Base-by-base conservation (phyloP, 2,888 invertebrate species). In the Himalopsyche anomala region DNA sequence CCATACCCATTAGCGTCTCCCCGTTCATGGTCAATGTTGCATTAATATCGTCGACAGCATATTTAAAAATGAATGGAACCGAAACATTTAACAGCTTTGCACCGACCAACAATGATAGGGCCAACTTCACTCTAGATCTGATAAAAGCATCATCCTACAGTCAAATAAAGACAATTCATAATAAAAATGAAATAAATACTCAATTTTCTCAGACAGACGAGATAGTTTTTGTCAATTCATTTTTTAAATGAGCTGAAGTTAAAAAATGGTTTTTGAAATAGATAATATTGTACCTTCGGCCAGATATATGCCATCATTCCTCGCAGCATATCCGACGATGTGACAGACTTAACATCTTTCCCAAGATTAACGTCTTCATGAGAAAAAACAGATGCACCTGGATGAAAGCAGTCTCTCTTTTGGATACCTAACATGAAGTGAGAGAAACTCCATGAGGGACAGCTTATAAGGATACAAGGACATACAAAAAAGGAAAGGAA, bases 51-150 rank as follows among this genome's bases (percentile, higher is more conserved):
- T 99, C 99, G 86, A 99, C 95, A 0, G 97, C 96, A 90, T 97
- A 96, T 92, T 99, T 99, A 92, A 99, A 99, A 86, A 99, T 92
- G 92, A 99, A 99, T 15, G 99, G 99, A 40, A 99, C 99, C 81
- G 95, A 93, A 2, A 99, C 98, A 90, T 97, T 99, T 90, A 98
- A 92, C 84, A 98, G 91, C 94, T 99, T 98, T 51, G 98, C 97
- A 69, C 96, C 95, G 83, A 96, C 94, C 83, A 98, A 92, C 81
- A 98, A 93, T 0, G 96, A 95, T 82, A 98, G 91, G 8, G 99
- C 98, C 80, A 98, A 90, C 90, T 96, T 94, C 28, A 99, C 99
- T 88, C 99, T 94, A 88, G 94, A 94, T 89, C 95, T 94, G 88
- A 97, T 95, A 89, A 94, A 94, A 87, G 93, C 92, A 90, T 98